Percentiles rank a stretch among this genome's conserved stretches.
phyloP scores from a whole-genome alignment of 2,888 invertebrate species.

The Prosopocoilus inquinatus region DNA sequence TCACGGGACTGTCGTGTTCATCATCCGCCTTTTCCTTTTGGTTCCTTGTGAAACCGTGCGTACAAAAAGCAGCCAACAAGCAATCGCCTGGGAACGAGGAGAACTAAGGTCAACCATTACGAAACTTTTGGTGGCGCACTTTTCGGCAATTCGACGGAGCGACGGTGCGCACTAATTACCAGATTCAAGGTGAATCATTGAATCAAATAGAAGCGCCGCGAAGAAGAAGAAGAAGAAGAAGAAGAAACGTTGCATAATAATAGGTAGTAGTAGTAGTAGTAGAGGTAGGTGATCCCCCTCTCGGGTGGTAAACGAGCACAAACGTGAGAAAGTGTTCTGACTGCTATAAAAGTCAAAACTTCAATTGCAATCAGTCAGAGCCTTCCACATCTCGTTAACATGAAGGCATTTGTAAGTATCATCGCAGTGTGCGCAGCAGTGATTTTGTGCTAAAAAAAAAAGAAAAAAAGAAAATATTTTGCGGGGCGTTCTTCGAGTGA shows the following conservation, averaged over 20 bases:
- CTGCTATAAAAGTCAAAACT: conserved; percentile 44
- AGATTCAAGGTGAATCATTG: conserved; percentile 14
- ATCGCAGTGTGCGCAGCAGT: conserved; percentile 7
- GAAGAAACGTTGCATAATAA: conserved; percentile 19
- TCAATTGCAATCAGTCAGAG: conserved; percentile 32
- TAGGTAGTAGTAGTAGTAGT: conserved; percentile 39
- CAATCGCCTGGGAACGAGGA: too few species aligned
- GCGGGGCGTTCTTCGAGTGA: background rate
- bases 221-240: too few species aligned
- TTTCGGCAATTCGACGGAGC: background rate
- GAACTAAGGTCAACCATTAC: background rate
- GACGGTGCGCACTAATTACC: background rate
- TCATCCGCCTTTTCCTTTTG: too few species aligned
- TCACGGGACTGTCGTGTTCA: too few species aligned
- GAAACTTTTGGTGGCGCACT: background rate
- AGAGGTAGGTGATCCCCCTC: conserved; percentile 49
- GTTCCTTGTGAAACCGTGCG: too few species aligned
- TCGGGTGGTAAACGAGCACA: conserved; percentile 22
- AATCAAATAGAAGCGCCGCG: conserved; percentile 2
- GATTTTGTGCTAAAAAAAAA: conserved; percentile 3
- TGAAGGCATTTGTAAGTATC: conserved; percentile 50
- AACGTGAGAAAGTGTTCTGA: conserved; percentile 43
- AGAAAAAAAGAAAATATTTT: too few species aligned
- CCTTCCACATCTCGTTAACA: conserved; percentile 38
- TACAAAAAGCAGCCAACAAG: too few species aligned